A percentile compares a stretch with the other conserved stretches of the same genome.
Conservation (phyloP, 2,113 vertebrate species). For the Sminthopsis crassicaudata region DNA sequence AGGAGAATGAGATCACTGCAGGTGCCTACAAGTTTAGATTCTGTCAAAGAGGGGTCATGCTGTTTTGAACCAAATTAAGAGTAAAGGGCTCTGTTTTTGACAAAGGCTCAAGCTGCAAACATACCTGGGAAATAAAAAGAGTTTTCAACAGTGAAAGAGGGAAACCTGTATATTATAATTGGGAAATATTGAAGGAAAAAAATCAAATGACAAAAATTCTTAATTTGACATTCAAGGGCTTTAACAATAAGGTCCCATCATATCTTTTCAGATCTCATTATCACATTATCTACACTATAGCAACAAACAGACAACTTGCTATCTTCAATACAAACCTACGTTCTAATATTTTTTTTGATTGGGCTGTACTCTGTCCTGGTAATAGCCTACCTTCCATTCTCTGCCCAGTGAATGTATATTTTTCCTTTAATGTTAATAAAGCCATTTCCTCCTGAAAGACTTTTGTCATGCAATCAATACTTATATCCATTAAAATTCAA, state of each 20-base stretch:
- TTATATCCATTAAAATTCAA: not conserved
- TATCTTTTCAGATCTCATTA: not conserved
- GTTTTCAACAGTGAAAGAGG: not conserved
- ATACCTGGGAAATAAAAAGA: not conserved
- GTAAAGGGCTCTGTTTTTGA: constrained; percentile 45
- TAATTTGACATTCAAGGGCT: not conserved
- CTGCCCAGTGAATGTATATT: not conserved
- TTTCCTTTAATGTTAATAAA: not conserved
- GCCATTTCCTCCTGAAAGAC: not conserved
- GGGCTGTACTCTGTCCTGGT: not conserved
- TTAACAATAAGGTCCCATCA: not conserved
- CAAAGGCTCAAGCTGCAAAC: constrained; percentile 39
- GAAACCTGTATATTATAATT: not conserved
- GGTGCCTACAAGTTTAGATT: constrained; percentile 34
- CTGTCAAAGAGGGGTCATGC: not conserved
- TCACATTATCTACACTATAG: not conserved
- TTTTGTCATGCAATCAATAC: not conserved
- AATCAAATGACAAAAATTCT: not conserved
- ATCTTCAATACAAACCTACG: not conserved
- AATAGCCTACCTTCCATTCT: not conserved
- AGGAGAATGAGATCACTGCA: constrained; percentile 36
- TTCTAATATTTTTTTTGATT: not conserved
- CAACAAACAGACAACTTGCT: not conserved
- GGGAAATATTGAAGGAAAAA: not conserved
- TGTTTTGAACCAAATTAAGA: constrained; percentile 49